These are phyloP conservation scores for Sylvilagus bachmani DNA, from an alignment of 2,113 vertebrate species.

Conservation along the genomic window DNA sequence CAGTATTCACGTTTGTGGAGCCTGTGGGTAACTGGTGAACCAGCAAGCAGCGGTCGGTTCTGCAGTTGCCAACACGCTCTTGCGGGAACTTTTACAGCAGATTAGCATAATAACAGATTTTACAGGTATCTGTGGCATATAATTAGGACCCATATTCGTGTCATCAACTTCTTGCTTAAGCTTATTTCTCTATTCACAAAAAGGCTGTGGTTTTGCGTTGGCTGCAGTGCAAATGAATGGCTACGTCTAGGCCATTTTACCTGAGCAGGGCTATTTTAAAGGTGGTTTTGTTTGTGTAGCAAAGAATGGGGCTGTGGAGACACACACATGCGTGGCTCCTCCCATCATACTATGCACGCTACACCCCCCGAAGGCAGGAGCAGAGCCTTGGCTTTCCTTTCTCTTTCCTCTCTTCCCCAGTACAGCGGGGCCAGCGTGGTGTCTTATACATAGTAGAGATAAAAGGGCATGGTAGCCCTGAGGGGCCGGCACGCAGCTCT, in stretches of 20 bases:
- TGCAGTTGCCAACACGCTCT: neutral
- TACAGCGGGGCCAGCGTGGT: neutral
- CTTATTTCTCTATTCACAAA: slow-evolving; percentile 48
- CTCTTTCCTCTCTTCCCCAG: too few relatives aligned
- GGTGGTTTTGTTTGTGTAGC: neutral
- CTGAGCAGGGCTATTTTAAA: neutral
- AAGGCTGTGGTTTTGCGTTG: neutral
- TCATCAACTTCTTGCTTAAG: neutral
- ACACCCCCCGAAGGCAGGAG: too few relatives aligned
- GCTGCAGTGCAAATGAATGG: neutral
- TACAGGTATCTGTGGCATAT: slow-evolving; percentile 43
- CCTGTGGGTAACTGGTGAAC: neutral
- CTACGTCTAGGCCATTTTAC: neutral
- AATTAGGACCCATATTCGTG: slow-evolving; percentile 11
- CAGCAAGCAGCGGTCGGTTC: neutral
- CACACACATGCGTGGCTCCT: rapidly evolving
- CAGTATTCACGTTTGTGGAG: neutral
- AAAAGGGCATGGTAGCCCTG: rapidly evolving
- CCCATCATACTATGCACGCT: too few relatives aligned
- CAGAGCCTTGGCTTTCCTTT: neutral
- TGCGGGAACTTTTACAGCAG: neutral
- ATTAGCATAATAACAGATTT: slow-evolving; percentile 42
- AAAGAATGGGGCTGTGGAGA: neutral
- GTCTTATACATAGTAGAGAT: rapidly evolving
- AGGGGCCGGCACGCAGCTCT: too few relatives aligned